Conservation (phyloP, 2,888 invertebrate species). For the Cephus sareptanus region DNA sequence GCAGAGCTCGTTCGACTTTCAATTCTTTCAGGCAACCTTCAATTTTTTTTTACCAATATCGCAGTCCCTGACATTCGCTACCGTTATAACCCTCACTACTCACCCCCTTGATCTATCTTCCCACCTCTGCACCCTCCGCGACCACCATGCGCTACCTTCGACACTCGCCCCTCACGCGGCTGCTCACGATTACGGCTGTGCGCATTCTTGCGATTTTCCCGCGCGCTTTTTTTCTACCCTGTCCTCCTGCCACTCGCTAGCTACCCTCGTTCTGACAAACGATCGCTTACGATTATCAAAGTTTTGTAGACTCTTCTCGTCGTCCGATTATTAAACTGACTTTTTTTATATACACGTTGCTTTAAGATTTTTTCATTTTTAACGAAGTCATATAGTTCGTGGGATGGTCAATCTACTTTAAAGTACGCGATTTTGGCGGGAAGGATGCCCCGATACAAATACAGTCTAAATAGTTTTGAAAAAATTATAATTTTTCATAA, state of each 20-base stretch:
- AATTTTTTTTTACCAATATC: slow-evolving; percentile 30
- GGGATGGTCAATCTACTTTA: background rate
- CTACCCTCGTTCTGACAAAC: background rate
- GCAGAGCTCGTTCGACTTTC: slow-evolving; percentile 33
- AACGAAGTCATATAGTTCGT: background rate
- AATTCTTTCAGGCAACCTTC: slow-evolving; percentile 55
- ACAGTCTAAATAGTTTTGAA: background rate
- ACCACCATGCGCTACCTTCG: slow-evolving; percentile 7
- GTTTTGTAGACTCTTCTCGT: background rate
- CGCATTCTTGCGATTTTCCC: background rate
- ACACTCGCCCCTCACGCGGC: background rate
- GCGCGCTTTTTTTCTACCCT: background rate
- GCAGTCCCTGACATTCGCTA: background rate
- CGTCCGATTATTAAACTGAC: background rate
- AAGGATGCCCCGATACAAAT: background rate
- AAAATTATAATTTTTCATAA: background rate
- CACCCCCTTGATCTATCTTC: slow-evolving; percentile 11
- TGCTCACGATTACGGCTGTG: background rate
- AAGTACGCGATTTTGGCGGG: background rate
- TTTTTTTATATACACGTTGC: background rate
- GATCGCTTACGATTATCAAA: background rate
- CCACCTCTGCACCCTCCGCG: slow-evolving; percentile 17
- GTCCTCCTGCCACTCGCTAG: background rate
- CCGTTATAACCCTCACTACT: background rate
- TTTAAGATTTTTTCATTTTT: background rate